phyloP scores from a whole-genome alignment of 2,888 invertebrate genomes.

The Vanessa cardui region DNA sequence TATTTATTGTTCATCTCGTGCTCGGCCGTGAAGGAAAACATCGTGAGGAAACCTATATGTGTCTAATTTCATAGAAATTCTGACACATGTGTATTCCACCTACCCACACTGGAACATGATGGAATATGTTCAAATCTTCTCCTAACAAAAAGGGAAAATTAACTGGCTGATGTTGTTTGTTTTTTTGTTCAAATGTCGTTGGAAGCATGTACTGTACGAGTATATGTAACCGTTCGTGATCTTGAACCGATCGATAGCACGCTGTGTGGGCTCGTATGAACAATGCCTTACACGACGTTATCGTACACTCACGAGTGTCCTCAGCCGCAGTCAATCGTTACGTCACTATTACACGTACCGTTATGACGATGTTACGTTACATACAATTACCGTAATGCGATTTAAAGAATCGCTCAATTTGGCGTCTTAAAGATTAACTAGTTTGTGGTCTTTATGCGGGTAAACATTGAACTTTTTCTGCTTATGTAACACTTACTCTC shows the following conservation, averaged over 20 bases:
- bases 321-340: slow-evolving; percentile 35
- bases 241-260: slow-evolving; percentile 59
- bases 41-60: too few species aligned
- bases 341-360: slow-evolving; percentile 30
- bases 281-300: slow-evolving; percentile 33
- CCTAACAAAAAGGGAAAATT: too few species aligned
- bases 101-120: too few species aligned
- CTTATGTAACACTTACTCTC: too few species aligned
- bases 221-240: slow-evolving; percentile 52
- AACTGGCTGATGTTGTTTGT: too few species aligned
- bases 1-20: too few species aligned
- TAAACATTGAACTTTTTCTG: too few species aligned
- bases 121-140: too few species aligned
- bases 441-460: neutral
- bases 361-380: slow-evolving; percentile 29
- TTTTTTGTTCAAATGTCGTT: slow-evolving; percentile 37
- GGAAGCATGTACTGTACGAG: too few species aligned
- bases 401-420: neutral
- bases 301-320: slow-evolving; percentile 27
- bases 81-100: too few species aligned
- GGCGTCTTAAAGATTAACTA: neutral
- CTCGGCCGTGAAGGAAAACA: too few species aligned
- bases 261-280: slow-evolving; percentile 37
- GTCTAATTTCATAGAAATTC: too few species aligned
- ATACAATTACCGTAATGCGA: slow-evolving; percentile 21